Evolutionary conservation across 2,113 vertebrate genomes (phyloP).

Genomic region (Zingel zingel): DNA sequence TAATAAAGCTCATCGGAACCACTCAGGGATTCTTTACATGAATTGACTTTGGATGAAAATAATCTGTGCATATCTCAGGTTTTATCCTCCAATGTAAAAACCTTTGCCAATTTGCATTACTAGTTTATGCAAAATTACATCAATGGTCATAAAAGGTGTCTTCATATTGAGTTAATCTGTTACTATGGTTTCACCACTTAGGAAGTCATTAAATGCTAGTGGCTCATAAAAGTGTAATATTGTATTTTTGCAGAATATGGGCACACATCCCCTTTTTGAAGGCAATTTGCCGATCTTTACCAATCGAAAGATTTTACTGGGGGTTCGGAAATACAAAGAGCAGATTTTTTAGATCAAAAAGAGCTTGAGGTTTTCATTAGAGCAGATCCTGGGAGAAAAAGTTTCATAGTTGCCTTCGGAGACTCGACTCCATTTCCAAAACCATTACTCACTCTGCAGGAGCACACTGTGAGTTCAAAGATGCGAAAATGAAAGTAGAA

Average conservation of each 20-base stretch:
- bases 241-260: slow-evolving; percentile 38
- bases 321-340: slow-evolving; percentile 11
- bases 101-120: slow-evolving; percentile 21
- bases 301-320: slow-evolving; percentile 39
- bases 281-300: slow-evolving; percentile 8
- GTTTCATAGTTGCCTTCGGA: slow-evolving; percentile 41
- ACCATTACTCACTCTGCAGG: slow-evolving; percentile 34
- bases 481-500: neutral
- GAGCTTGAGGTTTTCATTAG: slow-evolving; percentile 44
- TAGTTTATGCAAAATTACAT: slow-evolving; percentile 56
- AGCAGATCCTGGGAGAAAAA: slow-evolving; percentile 15
- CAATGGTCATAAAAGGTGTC: slow-evolving; percentile 62
- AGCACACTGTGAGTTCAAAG: neutral
- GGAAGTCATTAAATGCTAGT: slow-evolving; percentile 61
- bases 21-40: slow-evolving; percentile 17
- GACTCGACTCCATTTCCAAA: slow-evolving; percentile 24
- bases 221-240: slow-evolving; percentile 55
- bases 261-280: slow-evolving; percentile 22
- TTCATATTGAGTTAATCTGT: slow-evolving; percentile 66
- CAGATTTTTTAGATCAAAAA: slow-evolving; percentile 44
- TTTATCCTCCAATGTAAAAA: slow-evolving; percentile 53
- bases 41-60: slow-evolving; percentile 40
- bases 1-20: slow-evolving; percentile 36
- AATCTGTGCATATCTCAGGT: slow-evolving; percentile 44
- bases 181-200: slow-evolving; percentile 61